These are phyloP conservation scores for Asteroscopus sphinx DNA, from an alignment of 2,888 invertebrate species.

Conservation along the genomic window DNA sequence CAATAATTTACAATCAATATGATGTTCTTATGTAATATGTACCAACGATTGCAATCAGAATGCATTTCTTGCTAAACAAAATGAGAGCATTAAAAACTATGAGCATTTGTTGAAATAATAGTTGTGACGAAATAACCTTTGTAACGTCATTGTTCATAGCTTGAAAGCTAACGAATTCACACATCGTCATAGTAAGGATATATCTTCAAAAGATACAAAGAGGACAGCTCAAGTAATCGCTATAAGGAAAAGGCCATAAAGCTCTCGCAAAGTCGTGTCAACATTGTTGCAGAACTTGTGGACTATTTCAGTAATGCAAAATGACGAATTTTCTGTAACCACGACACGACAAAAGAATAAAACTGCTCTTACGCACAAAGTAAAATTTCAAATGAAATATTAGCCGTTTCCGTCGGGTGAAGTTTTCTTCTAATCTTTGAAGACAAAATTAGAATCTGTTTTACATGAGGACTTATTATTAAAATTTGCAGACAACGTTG, in stretches of 20 bases:
- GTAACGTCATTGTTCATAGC: slow-evolving; percentile 29
- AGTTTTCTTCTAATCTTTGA: slow-evolving; percentile 52
- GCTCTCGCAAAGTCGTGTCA: slow-evolving; percentile 29
- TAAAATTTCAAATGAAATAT: slow-evolving; percentile 47
- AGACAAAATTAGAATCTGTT: slow-evolving; percentile 45
- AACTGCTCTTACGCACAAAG: slow-evolving; percentile 44
- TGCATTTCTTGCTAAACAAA: slow-evolving; percentile 38
- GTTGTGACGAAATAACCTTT: slow-evolving; percentile 28
- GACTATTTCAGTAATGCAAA: slow-evolving; percentile 54
- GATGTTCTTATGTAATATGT: slow-evolving; percentile 38
- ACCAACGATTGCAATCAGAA: slow-evolving; percentile 34
- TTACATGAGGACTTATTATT: slow-evolving; percentile 27
- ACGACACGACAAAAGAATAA: slow-evolving; percentile 45
- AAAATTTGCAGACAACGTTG: slow-evolving; percentile 16
- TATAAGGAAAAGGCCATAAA: slow-evolving; percentile 47
- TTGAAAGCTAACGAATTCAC: slow-evolving; percentile 43
- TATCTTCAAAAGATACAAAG: slow-evolving; percentile 42
- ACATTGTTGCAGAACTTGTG: slow-evolving; percentile 61
- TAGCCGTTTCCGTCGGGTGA: slow-evolving; percentile 37
- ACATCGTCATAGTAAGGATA: slow-evolving; percentile 52
- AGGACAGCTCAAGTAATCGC: slow-evolving; percentile 43
- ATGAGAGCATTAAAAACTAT: slow-evolving; percentile 16
- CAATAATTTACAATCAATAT: slow-evolving; percentile 17
- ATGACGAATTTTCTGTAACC: slow-evolving; percentile 48
- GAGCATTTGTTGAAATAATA: slow-evolving; percentile 8